phyloP scores from a whole-genome alignment of 2,113 vertebrate species.

The Xiphophorus hellerii region DNA sequence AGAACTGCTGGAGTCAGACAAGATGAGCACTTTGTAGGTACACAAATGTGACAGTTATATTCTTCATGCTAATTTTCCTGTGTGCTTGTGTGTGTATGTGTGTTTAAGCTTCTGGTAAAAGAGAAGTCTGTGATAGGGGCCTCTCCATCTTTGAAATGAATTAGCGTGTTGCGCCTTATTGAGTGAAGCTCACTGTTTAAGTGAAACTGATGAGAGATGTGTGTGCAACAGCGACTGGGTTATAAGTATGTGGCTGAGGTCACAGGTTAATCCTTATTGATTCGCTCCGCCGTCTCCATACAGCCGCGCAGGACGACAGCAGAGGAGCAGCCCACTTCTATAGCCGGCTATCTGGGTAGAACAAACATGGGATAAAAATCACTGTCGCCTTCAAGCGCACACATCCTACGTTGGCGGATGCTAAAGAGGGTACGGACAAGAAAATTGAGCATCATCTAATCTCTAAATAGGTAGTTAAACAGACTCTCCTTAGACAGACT shows the following conservation, averaged over 20 bases:
- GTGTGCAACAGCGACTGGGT: constrained; percentile 67
- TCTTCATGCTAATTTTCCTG: not conserved
- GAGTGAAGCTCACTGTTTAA: constrained; percentile 78
- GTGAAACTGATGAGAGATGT: constrained; percentile 84
- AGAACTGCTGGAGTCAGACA: not conserved
- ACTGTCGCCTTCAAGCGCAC: constrained; percentile 13
- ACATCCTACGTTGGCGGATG: constrained; percentile 6
- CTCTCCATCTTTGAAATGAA: constrained; percentile 99
- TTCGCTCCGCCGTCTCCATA: constrained; percentile 70
- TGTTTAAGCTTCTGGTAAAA: constrained; percentile 9
- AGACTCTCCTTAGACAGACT: constrained; percentile 28
- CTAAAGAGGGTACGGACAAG: constrained; percentile 50
- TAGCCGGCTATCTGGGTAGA: constrained; percentile 14
- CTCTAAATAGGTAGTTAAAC: constrained; percentile 45
- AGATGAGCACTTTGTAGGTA: not conserved
- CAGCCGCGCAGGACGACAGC: constrained; percentile 60
- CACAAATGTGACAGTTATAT: not conserved
- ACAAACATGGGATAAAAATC: constrained; percentile 35
- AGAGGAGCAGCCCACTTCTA: constrained; percentile 50
- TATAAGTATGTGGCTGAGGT: constrained; percentile 78
- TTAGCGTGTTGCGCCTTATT: constrained; percentile 82
- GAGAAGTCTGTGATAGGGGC: constrained; percentile 65
- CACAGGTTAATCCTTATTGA: constrained; percentile 80
- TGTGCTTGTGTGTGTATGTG: not conserved
- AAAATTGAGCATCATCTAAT: constrained; percentile 58